Evolutionary conservation across 2,797 vertebrate genomes (phyloP).

Genomic region (Chelidonichthys spinosus): DNA sequence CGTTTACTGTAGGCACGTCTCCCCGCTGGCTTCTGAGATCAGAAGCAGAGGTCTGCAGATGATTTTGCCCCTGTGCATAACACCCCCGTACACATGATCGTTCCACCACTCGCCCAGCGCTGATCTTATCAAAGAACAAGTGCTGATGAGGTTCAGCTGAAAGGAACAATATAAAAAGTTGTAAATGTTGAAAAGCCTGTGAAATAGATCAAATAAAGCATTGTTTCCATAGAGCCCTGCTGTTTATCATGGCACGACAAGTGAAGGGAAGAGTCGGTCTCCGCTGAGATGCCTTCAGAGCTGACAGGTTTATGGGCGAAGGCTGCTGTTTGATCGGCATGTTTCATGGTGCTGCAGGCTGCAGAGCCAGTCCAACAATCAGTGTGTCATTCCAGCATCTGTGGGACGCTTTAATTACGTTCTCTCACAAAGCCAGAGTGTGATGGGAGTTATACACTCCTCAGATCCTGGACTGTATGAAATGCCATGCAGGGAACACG

Average conservation of each 20-base stretch:
- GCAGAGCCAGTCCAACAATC: slow-evolving; percentile 49
- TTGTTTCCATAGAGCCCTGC: slow-evolving; percentile 68
- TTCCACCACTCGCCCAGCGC: slow-evolving; percentile 34
- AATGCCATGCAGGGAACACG: slow-evolving; percentile 20
- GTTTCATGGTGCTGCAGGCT: slow-evolving; percentile 35
- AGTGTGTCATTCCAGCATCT: slow-evolving; percentile 52
- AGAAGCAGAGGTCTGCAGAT: slow-evolving; percentile 64
- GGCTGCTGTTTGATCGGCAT: slow-evolving; percentile 49
- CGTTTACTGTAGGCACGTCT: slow-evolving; percentile 58
- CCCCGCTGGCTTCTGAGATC: slow-evolving; percentile 60
- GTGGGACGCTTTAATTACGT: slow-evolving; percentile 32
- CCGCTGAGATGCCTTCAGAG: slow-evolving; percentile 23
- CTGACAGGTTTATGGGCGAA: slow-evolving; percentile 41
- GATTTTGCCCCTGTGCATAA: slow-evolving; percentile 61
- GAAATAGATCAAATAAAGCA: slow-evolving; percentile 74
- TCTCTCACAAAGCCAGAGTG: slow-evolving; percentile 29
- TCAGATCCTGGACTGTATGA: slow-evolving; percentile 40
- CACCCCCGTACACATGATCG: slow-evolving; percentile 45
- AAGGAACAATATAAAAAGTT: slow-evolving; percentile 68
- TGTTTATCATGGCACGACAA: slow-evolving; percentile 58
- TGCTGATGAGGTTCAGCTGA: slow-evolving; percentile 61
- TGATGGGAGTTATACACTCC: slow-evolving; percentile 14
- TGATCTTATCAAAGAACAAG: slow-evolving; percentile 66
- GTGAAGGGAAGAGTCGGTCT: slow-evolving; percentile 32
- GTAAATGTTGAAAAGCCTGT: slow-evolving; percentile 68